Base-by-base conservation (phyloP, 1,140 invertebrate genomes). In the Microplitis mediator region DNA sequence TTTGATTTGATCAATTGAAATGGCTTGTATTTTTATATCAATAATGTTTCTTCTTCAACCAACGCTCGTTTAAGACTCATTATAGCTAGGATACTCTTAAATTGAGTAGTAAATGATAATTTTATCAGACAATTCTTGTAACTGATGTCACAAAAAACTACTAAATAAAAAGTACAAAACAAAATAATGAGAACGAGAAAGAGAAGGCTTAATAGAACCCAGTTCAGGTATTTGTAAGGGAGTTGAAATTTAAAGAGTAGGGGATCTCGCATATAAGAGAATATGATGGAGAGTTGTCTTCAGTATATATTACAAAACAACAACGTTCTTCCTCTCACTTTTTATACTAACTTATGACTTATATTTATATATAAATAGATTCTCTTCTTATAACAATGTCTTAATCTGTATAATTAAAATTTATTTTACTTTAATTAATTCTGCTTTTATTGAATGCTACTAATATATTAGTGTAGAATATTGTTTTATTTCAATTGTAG, bases 231-330 rank as follows among this genome's bases (percentile, higher is more conserved):
- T 78, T 76, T 72, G 80, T 75, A 81, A 80, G 80, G 78, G 74
- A 76, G 76, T 68, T 14, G 72, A 78, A 74, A 60, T 61, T 70
- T 73, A 50, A 75, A 78, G 83, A 81, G 84, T 80, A 82, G 84
- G 84, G 85, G 82, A 54, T 69, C 74, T 79, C 76, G 79, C 81
- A 85, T 87, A 86, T 86, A 86, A 87, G 84, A 83, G 83, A 82
- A 85, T 85, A 85, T 84, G 84, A 83, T 80, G 74, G 80, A 80
- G 77, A 64, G 73, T 74, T 71, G 81, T 78, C 76, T 79, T 83
- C 82, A 84, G 82, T 84, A 80, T 81, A 82, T 77, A 77, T 78
- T 75, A 77, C 75, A 77, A 74, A 80, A 70, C 74, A 71, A 73
- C 71, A 70, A 73, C 70, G 76, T 74, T 77, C 66, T 76, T 75